A percentile compares a stretch with the other conserved stretches of the same genome.
These are phyloP conservation scores for Falco concolor DNA, from an alignment of 2,797 vertebrate species.

Conservation along the genomic window DNA sequence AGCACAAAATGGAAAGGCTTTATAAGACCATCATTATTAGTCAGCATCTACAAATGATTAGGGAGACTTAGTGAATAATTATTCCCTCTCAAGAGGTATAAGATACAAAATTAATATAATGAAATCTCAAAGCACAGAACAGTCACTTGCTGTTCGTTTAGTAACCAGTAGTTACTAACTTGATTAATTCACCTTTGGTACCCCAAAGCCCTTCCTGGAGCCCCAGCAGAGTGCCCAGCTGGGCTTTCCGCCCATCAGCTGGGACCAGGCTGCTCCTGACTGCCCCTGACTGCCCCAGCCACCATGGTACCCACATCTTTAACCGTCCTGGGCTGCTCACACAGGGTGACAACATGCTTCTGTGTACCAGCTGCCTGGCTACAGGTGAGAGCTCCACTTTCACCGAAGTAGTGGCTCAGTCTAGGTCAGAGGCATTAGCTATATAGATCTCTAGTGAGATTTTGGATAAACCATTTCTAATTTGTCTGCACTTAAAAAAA, in stretches of 20 bases:
- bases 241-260: not conserved
- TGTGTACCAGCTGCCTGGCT: not conserved
- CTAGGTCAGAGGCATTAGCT: not conserved
- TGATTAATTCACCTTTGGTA: not conserved
- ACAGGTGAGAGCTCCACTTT: not conserved
- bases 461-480: not conserved
- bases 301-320: not conserved
- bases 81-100: not conserved
- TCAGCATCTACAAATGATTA: not conserved
- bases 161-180: not conserved
- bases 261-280: not conserved
- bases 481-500: not conserved
- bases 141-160: not conserved
- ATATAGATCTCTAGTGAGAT: not conserved
- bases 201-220: not conserved
- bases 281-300: fast-evolving
- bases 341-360: fast-evolving
- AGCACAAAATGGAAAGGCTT: not conserved
- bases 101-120: not conserved
- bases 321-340: not conserved
- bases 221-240: not conserved
- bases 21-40: not conserved
- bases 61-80: not conserved
- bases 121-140: not conserved
- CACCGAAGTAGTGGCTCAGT: not conserved